These are phyloP conservation scores for Synanceia verrucosa DNA, from an alignment of 2,797 vertebrate genomes.

Conservation along the genomic window DNA sequence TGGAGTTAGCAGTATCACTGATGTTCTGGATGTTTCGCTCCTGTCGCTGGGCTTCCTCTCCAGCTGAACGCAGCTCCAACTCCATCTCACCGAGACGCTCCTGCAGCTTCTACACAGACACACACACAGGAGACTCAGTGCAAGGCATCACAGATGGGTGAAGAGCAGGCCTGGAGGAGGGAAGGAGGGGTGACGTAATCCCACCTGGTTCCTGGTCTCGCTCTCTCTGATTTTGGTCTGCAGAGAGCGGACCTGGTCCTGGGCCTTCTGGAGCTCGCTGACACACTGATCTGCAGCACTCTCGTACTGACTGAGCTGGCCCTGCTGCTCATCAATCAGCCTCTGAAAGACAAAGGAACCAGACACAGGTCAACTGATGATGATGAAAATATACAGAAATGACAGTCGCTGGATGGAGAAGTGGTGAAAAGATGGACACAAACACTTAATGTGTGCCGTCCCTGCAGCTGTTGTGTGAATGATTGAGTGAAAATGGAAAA, in stretches of 20 bases:
- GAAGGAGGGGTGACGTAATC: rapidly evolving
- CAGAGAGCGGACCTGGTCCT: conserved; percentile 79
- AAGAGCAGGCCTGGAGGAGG: not conserved
- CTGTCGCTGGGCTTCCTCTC: conserved; percentile 85
- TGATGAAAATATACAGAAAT: too few relatives aligned
- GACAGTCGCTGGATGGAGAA: too few relatives aligned
- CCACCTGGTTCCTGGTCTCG: conserved; percentile 89
- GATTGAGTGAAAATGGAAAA: conserved; percentile 29
- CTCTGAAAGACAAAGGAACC: conserved; percentile 69
- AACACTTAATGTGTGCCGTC: not conserved
- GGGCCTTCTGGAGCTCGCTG: conserved; percentile 75
- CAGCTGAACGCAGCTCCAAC: conserved; percentile 82
- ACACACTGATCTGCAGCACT: conserved; percentile 72
- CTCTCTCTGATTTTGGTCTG: conserved; percentile 85
- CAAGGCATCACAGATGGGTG: not conserved
- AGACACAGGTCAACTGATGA: not conserved
- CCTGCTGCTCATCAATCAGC: conserved; percentile 77
- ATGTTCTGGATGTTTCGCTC: conserved; percentile 86
- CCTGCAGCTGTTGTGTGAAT: conserved; percentile 1
- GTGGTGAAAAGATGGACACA: not conserved
- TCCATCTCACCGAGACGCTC: conserved; percentile 86
- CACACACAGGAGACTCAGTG: not conserved
- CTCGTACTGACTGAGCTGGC: conserved; percentile 68
- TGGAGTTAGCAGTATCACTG: conserved; percentile 83
- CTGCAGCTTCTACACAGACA: conserved; percentile 85